Evolutionary conservation across 2,113 vertebrate species (phyloP).

Genomic region (Pangasianodon hypophthalmus): DNA sequence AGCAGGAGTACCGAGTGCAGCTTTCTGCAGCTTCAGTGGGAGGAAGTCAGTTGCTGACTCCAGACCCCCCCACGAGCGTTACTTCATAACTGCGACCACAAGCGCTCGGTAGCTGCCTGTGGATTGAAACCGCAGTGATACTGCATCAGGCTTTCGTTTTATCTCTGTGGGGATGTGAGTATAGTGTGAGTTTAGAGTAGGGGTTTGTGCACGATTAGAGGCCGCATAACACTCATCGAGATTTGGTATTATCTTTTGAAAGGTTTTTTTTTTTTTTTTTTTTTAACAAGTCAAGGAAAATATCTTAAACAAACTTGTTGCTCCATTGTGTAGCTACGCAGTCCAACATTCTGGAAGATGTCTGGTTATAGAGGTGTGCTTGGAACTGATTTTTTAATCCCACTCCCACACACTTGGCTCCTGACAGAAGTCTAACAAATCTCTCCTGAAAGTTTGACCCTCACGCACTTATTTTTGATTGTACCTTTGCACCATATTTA

Average conservation of each 20-base stretch:
- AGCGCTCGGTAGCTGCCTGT: constrained; percentile 43
- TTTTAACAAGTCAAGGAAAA: neutral
- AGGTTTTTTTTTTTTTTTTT: neutral
- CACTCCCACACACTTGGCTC: neutral
- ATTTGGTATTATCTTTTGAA: neutral
- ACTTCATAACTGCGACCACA: constrained; percentile 49
- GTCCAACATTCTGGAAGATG: neutral
- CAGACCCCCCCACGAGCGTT: constrained; percentile 28
- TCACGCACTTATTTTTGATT: neutral
- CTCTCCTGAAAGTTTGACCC: neutral
- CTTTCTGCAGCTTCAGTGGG: constrained; percentile 32
- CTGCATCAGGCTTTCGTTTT: constrained; percentile 41
- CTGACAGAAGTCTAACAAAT: too few species aligned
- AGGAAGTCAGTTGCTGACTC: constrained; percentile 56
- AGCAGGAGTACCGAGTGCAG: constrained; percentile 28
- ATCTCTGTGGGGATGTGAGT: constrained; percentile 34
- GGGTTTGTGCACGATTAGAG: neutral
- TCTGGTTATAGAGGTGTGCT: neutral
- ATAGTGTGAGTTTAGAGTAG: constrained; percentile 4
- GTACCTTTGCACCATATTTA: neutral
- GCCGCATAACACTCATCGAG: neutral
- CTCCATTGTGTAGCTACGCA: neutral
- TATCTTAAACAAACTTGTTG: neutral
- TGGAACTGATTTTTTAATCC: neutral
- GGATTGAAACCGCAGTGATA: constrained; percentile 51